Evolutionary conservation across 2,888 invertebrate species (phyloP), one percentile per base, ranked within the genome.

Genomic region (Ennomos fuscantarius): DNA sequence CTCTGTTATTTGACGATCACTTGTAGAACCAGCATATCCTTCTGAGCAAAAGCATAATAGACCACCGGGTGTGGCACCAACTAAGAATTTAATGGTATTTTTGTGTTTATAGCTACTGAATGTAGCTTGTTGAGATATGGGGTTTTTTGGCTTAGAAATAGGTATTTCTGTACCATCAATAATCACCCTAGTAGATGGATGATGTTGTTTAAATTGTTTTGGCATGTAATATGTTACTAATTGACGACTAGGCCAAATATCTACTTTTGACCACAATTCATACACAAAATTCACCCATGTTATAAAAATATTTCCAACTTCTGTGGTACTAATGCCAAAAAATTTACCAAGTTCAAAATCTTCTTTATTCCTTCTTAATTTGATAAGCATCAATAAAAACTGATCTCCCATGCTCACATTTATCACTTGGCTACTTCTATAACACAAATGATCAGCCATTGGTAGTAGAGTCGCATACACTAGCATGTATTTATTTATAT

Each of bases 31-130:
- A 9, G 35, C 63, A 47, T 63, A 63, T 11, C 34, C 60, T 24
- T 34, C 12, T 1, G 57, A 60, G 45, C 56, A 54, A 39, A 35
- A 55, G 5, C 57, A 42, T 9, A 60, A 8, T 8, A 60, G 24
- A 3, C 63, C 60, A n/a, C 57, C 55, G 10, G 63, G 63, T 33
- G 63, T 42, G 9, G 60, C 41, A 8, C 63, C 63, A 12, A 63
- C 61, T 13, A 59, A 10, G 24, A 55, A 12, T 37, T 64, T 64
- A 8, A 64, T 1, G 8, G 61, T 64, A 44, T 61, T 61, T 3
- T 31, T n/a, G 33, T 60, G 58, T 10, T 61, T 64, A 34, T 64
- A 61, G 3, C 42, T 41, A 41, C 59, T 59, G 32, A 36, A 64
- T 24, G 61, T 37, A 3, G 56, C 55, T 45, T 61, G 46, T 34